Percentiles rank a stretch among this genome's conserved stretches.
These are phyloP conservation scores for Hapalemur alaotrensis DNA, from an alignment of 2,797 vertebrate species.

Conservation along the genomic window DNA sequence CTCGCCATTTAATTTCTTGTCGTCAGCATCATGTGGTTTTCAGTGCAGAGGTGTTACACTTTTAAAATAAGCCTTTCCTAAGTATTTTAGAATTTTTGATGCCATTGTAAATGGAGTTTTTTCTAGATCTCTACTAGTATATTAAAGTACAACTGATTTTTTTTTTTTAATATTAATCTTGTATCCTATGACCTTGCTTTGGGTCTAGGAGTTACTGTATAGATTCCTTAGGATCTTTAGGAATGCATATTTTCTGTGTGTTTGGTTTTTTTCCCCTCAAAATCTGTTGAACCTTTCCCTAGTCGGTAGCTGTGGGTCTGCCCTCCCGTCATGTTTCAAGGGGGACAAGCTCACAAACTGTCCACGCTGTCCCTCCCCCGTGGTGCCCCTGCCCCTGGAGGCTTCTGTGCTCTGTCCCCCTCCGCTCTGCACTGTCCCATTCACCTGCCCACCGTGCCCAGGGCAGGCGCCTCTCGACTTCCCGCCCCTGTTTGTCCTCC, in stretches of 20 bases:
- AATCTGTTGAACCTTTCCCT: neutral
- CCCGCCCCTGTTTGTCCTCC: neutral
- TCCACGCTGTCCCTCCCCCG: neutral
- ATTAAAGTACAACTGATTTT: neutral
- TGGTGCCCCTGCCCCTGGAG: neutral
- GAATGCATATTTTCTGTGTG: neutral
- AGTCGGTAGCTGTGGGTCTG: neutral
- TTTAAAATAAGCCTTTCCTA: neutral
- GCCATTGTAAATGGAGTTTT: neutral
- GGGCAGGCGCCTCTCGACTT: neutral
- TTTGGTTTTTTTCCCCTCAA: neutral
- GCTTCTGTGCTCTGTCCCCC: too few relatives aligned
- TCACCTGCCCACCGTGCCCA: too few relatives aligned
- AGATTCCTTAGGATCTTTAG: neutral
- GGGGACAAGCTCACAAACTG: neutral
- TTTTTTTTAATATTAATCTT: neutral
- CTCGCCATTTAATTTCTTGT: neutral
- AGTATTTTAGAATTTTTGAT: neutral
- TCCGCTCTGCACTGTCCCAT: rapidly evolving
- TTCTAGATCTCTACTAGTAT: neutral
- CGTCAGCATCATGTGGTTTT: rapidly evolving
- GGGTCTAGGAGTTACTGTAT: neutral
- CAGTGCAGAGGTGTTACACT: neutral
- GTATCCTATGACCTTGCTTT: neutral
- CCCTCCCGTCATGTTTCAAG: too few relatives aligned